Evolutionary conservation across 2,797 vertebrate species (phyloP).

Genomic region (Selene dorsalis): DNA sequence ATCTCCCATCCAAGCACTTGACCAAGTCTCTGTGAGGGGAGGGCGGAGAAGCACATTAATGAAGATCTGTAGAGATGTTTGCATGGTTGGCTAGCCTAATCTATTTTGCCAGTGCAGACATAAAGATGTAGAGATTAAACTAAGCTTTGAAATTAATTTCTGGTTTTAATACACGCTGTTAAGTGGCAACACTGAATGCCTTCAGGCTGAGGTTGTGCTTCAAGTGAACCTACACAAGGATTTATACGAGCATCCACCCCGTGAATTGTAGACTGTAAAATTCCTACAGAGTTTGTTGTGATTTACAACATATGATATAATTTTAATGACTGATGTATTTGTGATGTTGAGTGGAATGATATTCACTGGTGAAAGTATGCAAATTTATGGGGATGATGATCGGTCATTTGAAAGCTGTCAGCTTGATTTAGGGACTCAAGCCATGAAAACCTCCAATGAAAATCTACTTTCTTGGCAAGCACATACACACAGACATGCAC

Average conservation of each 20-base stretch:
- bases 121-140: slow-evolving; percentile 62
- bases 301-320: slow-evolving; percentile 43
- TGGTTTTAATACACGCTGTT: slow-evolving; percentile 35
- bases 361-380: slow-evolving; percentile 47
- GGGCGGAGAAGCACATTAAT: slow-evolving; percentile 49
- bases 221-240: slow-evolving; percentile 22
- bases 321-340: slow-evolving; percentile 33
- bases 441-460: slow-evolving; percentile 62
- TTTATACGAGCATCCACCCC: slow-evolving; percentile 4
- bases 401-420: slow-evolving; percentile 67
- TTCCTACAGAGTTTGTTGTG: slow-evolving; percentile 25
- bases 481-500: slow-evolving; percentile 35
- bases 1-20: slow-evolving; percentile 28
- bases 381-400: slow-evolving; percentile 64
- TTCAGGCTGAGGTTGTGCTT: slow-evolving; percentile 24
- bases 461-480: slow-evolving; percentile 71
- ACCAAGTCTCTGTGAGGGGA: slow-evolving; percentile 26
- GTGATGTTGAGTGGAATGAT: slow-evolving; percentile 43
- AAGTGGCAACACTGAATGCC: slow-evolving; percentile 16
- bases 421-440: slow-evolving; percentile 65
- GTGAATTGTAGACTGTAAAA: slow-evolving; percentile 36
- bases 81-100: slow-evolving; percentile 48
- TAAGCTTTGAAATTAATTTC: slow-evolving; percentile 48
- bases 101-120: slow-evolving; percentile 37
- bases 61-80: slow-evolving; percentile 45